phyloP scores from a whole-genome alignment of 2,113 vertebrate genomes.

The Leptobrachium leishanense region DNA sequence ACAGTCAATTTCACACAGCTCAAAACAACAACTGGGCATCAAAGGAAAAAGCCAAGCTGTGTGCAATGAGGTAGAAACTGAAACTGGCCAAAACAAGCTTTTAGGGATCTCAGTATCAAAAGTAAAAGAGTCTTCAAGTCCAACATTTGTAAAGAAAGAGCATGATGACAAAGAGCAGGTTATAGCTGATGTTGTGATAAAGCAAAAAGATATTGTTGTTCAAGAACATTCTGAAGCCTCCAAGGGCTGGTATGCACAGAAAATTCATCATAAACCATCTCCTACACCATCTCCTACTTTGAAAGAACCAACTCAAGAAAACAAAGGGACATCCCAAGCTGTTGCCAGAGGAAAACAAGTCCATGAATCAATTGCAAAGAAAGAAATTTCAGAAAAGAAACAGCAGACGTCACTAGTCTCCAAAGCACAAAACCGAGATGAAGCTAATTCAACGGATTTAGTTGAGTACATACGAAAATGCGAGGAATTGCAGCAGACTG shows the following conservation, averaged over 20 bases:
- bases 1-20: slow-evolving; percentile 32
- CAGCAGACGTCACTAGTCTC: slow-evolving; percentile 45
- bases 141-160: slow-evolving; percentile 39
- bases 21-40: slow-evolving; percentile 37
- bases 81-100: slow-evolving; percentile 51
- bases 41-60: slow-evolving; percentile 43
- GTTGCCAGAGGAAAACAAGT: slow-evolving; percentile 43
- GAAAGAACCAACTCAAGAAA: slow-evolving; percentile 48
- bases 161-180: slow-evolving; percentile 46
- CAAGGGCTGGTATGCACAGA: slow-evolving; percentile 45
- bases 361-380: slow-evolving; percentile 47
- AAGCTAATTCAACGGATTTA: slow-evolving; percentile 60
- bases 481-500: slow-evolving; percentile 69
- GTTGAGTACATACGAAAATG: slow-evolving; percentile 67
- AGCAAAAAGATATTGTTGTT: slow-evolving; percentile 38
- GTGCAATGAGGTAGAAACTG: slow-evolving; percentile 49
- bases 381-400: slow-evolving; percentile 52
- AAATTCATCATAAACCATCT: slow-evolving; percentile 46
- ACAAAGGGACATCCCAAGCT: slow-evolving; percentile 34
- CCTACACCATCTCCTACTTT: slow-evolving; percentile 10
- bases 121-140: slow-evolving; percentile 29
- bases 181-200: slow-evolving; percentile 48
- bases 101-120: slow-evolving; percentile 27
- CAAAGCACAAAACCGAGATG: slow-evolving; percentile 52
- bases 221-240: slow-evolving; percentile 52